phyloP scores from a whole-genome alignment of 1,140 invertebrate species.

The Pristionchus pacificus region DNA sequence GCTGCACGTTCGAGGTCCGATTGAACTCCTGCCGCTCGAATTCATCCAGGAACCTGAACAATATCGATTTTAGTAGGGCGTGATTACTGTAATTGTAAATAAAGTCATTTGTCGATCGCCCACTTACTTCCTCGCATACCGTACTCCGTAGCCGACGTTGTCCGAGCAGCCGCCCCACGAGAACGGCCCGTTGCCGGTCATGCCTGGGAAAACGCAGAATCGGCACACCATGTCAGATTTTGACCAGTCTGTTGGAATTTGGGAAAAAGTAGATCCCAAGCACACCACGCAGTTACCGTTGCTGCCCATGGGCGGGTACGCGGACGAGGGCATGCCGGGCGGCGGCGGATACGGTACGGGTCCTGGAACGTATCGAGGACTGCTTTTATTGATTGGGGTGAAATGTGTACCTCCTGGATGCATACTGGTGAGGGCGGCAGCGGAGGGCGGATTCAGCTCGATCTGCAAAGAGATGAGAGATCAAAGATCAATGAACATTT shows the following conservation, averaged over 20 bases:
- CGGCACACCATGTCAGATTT: neutral
- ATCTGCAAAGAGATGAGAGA: no score
- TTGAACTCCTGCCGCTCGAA: constrained; percentile 36
- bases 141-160: constrained; percentile 66
- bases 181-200: constrained; percentile 29
- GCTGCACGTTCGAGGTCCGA: constrained; percentile 58
- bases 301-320: neutral
- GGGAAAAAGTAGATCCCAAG: constrained; percentile 1
- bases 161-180: constrained; percentile 58
- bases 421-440: no score
- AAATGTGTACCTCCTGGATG: no score
- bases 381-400: no score
- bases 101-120: neutral
- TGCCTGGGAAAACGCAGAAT: neutral
- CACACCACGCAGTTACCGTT: constrained; percentile 63
- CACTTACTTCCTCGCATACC: constrained; percentile 61
- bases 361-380: no score
- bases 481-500: no score
- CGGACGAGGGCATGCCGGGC: neutral
- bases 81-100: no score
- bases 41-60: constrained; percentile 64
- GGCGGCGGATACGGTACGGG: no score
- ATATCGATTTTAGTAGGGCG: no score
- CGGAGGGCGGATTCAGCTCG: no score
- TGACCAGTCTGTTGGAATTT: constrained; percentile 1